A percentile compares a stretch with the other conserved stretches of the same genome.
Evolutionary conservation across 1,140 invertebrate species (phyloP).

Genomic region (Sinella curviseta): DNA sequence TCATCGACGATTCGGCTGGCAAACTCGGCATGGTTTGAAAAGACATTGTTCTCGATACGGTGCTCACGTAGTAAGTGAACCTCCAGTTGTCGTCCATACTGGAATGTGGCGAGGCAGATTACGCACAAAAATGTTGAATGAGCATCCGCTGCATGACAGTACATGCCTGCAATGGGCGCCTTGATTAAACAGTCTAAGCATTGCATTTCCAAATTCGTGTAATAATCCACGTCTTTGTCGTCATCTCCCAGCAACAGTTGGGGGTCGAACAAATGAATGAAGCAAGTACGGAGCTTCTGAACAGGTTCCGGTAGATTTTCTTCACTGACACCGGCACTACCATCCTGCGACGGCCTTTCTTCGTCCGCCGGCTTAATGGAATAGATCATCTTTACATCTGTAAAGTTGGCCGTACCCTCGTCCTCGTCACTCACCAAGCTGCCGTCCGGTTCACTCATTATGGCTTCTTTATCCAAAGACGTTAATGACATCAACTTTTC

Average conservation of each 20-base stretch:
- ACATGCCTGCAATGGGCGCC: not conserved
- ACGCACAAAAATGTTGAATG: constrained; percentile 38
- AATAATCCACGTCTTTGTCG: not conserved
- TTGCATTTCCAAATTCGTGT: not conserved
- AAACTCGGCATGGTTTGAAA: too few species aligned
- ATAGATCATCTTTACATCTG: too few species aligned
- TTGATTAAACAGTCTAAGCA: not conserved
- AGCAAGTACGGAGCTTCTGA: too few species aligned
- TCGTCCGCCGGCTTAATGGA: too few species aligned
- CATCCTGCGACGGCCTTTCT: too few species aligned
- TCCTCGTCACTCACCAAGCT: too few species aligned
- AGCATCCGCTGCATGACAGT: constrained; percentile 29
- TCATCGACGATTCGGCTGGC: not conserved
- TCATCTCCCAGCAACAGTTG: not conserved
- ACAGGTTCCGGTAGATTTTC: too few species aligned
- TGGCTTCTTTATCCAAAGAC: too few species aligned
- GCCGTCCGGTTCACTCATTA: too few species aligned
- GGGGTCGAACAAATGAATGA: not conserved
- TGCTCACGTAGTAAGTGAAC: constrained; percentile 44
- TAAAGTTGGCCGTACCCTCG: too few species aligned
- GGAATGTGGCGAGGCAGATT: constrained; percentile 38
- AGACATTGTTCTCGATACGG: constrained; percentile 13
- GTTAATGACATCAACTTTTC: too few species aligned
- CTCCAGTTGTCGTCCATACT: constrained; percentile 42
- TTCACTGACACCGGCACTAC: too few species aligned